These are phyloP conservation scores for Stictonetta naevosa DNA, from an alignment of 2,113 vertebrate genomes.

Conservation along the genomic window DNA sequence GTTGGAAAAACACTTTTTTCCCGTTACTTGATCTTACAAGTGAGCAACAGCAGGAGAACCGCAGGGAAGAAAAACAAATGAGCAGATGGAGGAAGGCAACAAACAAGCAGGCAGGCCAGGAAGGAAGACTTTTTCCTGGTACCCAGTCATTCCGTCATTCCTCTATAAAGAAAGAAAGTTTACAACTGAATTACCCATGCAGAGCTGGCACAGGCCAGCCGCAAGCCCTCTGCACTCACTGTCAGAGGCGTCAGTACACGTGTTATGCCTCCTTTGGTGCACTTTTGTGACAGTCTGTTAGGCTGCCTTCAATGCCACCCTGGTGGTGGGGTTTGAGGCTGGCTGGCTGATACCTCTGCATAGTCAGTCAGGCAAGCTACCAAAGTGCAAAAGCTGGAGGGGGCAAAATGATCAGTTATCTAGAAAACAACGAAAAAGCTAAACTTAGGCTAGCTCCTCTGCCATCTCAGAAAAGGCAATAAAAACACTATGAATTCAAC, in stretches of 20 bases:
- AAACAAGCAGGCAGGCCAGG: neutral
- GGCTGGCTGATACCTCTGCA: neutral
- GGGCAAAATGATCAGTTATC: neutral
- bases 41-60: neutral
- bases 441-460: neutral
- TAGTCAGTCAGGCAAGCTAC: neutral
- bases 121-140: neutral
- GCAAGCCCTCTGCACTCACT: neutral
- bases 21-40: neutral
- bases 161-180: neutral
- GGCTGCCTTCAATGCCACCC: neutral
- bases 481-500: neutral
- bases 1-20: neutral
- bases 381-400: neutral
- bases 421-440: neutral
- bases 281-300: neutral
- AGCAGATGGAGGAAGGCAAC: neutral
- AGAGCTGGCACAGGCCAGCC: neutral
- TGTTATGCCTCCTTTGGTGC: neutral
- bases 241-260: fast-evolving
- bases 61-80: neutral
- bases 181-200: neutral
- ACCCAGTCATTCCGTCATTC: neutral
- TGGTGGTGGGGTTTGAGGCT: neutral
- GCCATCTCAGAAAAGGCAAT: neutral